Evolutionary conservation across 92 coral and sea anemone genomes (phyloP).

Genomic region (Nematostella vectensis): DNA sequence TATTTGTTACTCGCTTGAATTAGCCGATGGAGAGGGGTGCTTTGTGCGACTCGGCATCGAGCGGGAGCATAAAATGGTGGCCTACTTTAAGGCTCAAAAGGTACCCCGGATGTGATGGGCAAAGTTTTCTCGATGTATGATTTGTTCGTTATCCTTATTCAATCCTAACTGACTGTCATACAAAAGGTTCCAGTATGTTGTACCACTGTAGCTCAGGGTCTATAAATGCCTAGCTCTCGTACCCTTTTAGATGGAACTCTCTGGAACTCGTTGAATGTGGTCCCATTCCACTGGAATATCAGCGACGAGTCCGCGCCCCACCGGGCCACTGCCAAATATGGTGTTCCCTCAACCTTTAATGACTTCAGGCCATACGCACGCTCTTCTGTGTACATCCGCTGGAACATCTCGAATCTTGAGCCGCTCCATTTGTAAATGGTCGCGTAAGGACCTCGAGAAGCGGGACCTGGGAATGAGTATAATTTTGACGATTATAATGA

Average conservation of each 20-base stretch:
- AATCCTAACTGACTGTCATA: too few species aligned
- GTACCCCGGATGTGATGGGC: too few species aligned
- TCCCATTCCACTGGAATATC: constrained; percentile 86
- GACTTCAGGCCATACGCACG: constrained; percentile 73
- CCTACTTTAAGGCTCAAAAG: background rate
- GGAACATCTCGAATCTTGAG: constrained; percentile 40
- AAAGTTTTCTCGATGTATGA: too few species aligned
- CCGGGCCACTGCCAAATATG: constrained; percentile 73
- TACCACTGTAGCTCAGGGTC: too few species aligned
- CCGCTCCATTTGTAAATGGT: constrained; percentile 83
- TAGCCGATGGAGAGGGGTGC: background rate
- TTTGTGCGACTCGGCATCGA: background rate
- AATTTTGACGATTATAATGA: too few species aligned
- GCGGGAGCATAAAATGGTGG: background rate
- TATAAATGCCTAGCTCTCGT: too few species aligned
- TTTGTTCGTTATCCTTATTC: too few species aligned
- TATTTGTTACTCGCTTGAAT: too few species aligned
- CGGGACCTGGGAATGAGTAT: constrained; percentile 60
- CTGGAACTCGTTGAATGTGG: constrained; percentile 60
- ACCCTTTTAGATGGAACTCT: constrained; percentile 74
- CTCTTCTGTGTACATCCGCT: constrained; percentile 57
- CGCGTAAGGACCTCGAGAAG: constrained; percentile 61
- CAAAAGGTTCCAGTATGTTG: too few species aligned
- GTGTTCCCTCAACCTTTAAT: constrained; percentile 44
- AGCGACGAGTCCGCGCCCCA: constrained; percentile 61